Conservation (phyloP, 2,797 vertebrate genomes). For the Poeciliopsis gracilis region DNA sequence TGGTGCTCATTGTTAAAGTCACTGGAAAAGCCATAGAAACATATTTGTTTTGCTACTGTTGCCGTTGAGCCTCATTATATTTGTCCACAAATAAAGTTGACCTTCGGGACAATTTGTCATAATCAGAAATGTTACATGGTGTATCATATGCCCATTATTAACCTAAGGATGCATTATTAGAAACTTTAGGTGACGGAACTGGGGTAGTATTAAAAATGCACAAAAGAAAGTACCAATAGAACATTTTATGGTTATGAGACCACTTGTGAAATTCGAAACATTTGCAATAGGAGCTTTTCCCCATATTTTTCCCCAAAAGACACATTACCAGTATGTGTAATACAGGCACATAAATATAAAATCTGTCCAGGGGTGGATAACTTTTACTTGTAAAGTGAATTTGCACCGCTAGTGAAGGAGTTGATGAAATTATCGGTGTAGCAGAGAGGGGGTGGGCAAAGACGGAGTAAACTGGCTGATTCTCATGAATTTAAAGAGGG, state of each 20-base stretch:
- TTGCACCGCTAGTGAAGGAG: slow-evolving; percentile 48
- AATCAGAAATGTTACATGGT: slow-evolving; percentile 31
- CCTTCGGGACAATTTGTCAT: slow-evolving; percentile 58
- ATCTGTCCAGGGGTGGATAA: slow-evolving; percentile 54
- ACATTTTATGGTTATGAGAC: slow-evolving; percentile 25
- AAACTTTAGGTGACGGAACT: background rate
- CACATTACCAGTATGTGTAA: slow-evolving; percentile 37
- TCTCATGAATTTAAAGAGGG: slow-evolving; percentile 81
- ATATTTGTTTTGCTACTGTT: slow-evolving; percentile 39
- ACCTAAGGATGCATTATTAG: slow-evolving; percentile 10
- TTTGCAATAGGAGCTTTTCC: slow-evolving; percentile 37
- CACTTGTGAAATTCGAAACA: slow-evolving; percentile 37
- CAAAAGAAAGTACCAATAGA: background rate
- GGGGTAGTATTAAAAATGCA: background rate
- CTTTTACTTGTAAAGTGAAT: slow-evolving; percentile 64
- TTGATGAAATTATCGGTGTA: slow-evolving; percentile 67
- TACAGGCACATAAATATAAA: slow-evolving; percentile 42
- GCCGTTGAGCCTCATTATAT: slow-evolving; percentile 69
- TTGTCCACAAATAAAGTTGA: slow-evolving; percentile 58
- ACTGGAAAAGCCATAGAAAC: slow-evolving; percentile 45
- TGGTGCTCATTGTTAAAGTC: slow-evolving; percentile 51
- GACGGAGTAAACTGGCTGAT: slow-evolving; percentile 63
- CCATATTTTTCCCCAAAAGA: slow-evolving; percentile 27
- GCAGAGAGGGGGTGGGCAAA: slow-evolving; percentile 19
- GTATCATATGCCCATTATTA: slow-evolving; percentile 36